A percentile compares a stretch with the other conserved stretches of the same genome.
These are phyloP conservation scores for Apeltes quadracus DNA, from an alignment of 2,113 vertebrate genomes.

Conservation along the genomic window DNA sequence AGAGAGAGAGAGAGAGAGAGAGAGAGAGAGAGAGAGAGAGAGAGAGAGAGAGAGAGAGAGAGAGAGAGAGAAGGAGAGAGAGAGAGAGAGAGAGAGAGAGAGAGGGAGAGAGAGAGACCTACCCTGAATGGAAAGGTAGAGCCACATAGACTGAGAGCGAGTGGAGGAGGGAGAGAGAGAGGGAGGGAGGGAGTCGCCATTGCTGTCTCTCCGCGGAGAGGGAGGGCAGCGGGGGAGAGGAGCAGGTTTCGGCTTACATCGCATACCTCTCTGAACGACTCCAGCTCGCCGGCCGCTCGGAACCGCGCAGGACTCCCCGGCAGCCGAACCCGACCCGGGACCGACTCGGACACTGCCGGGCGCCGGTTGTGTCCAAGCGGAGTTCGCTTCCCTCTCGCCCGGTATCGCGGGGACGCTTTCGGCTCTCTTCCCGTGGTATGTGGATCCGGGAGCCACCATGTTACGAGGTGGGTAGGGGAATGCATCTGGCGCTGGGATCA, in stretches of 20 bases:
- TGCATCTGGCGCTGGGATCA: conserved; percentile 39
- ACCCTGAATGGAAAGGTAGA: conserved; percentile 21
- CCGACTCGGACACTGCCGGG: neutral
- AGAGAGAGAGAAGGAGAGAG: neutral
- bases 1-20: conserved; percentile 13
- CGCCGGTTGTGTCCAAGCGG: conserved; percentile 23
- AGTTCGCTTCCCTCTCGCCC: conserved; percentile 28
- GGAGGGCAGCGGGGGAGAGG: conserved; percentile 59
- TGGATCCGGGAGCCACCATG: conserved; percentile 85
- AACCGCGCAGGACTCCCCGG: neutral
- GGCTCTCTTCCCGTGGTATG: conserved; percentile 77
- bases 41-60: neutral
- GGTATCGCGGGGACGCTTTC: conserved; percentile 71
- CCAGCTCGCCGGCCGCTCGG: conserved; percentile 34
- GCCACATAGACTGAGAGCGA: conserved; percentile 19
- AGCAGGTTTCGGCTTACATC: conserved; percentile 76
- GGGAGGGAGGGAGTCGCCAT: conserved; percentile 75
- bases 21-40: conserved; percentile 9
- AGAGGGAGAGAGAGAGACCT: conserved; percentile 6
- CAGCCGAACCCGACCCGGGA: neutral
- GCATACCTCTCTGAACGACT: conserved; percentile 64
- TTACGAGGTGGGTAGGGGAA: conserved; percentile 85
- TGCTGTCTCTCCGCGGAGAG: conserved; percentile 68
- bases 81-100: conserved; percentile 13
- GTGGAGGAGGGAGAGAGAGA: conserved; percentile 4